These are phyloP conservation scores for Eupithecia inturbata DNA, from an alignment of 2,888 invertebrate genomes.

Conservation along the genomic window DNA sequence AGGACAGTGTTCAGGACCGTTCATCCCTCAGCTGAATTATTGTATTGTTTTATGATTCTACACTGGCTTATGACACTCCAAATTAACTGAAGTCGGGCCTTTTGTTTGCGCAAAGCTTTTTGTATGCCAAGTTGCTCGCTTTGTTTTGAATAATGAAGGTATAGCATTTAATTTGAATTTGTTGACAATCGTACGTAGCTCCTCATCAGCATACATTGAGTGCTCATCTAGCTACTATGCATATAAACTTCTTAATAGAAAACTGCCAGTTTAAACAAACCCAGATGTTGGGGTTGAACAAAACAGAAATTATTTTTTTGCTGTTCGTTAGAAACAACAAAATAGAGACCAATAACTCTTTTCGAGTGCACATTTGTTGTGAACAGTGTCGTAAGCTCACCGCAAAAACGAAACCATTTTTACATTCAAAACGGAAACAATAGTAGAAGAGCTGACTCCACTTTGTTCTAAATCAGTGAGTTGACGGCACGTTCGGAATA, in stretches of 20 bases:
- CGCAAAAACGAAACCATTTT: conserved; percentile 14
- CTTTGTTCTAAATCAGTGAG: conserved; percentile 48
- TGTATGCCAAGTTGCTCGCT: conserved; percentile 39
- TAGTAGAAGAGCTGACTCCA: conserved; percentile 34
- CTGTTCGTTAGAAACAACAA: neutral
- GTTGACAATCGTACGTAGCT: neutral
- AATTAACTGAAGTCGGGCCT: conserved; percentile 66
- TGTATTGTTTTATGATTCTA: conserved; percentile 75
- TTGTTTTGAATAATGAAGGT: conserved; percentile 9
- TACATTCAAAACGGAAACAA: conserved; percentile 26
- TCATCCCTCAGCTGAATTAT: conserved; percentile 70
- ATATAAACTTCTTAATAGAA: too few species aligned
- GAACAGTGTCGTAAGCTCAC: neutral
- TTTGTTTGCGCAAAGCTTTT: conserved; percentile 55
- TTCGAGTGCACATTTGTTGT: neutral
- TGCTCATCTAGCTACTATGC: too few species aligned
- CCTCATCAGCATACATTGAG: too few species aligned
- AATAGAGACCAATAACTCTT: neutral
- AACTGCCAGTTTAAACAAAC: too few species aligned
- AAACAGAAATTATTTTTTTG: too few species aligned
- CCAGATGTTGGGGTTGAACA: too few species aligned
- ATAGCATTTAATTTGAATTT: neutral
- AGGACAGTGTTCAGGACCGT: conserved; percentile 27
- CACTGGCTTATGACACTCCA: conserved; percentile 68
- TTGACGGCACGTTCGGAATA: conserved; percentile 49